Evolutionary conservation across 2,113 vertebrate genomes (phyloP).

Genomic region (Etheostoma spectabile): DNA sequence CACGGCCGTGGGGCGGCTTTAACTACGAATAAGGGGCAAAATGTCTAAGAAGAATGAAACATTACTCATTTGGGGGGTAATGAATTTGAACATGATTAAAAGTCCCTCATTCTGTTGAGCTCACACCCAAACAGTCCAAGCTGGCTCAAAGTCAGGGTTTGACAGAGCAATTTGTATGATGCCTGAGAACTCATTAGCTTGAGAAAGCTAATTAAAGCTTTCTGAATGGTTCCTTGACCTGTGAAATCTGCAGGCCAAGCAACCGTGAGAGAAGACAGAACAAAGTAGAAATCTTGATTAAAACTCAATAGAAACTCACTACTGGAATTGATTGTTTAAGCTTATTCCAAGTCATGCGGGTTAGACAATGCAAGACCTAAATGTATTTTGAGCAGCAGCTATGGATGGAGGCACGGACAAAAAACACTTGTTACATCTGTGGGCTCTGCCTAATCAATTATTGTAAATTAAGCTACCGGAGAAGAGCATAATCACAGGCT

Average conservation of each 20-base stretch:
- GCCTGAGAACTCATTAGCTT: constrained; percentile 78
- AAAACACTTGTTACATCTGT: constrained; percentile 27
- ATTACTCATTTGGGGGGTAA: constrained; percentile 71
- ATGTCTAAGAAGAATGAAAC: constrained; percentile 61
- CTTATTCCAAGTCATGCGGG: constrained; percentile 49
- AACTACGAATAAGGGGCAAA: constrained; percentile 40
- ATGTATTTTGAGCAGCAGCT: constrained; percentile 41
- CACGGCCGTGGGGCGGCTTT: constrained; percentile 29
- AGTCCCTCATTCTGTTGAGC: constrained; percentile 60
- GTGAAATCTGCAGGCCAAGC: constrained; percentile 68
- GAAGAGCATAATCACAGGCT: background rate
- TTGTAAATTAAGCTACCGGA: background rate
- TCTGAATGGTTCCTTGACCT: constrained; percentile 81
- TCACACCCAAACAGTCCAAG: constrained; percentile 70
- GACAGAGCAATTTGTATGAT: constrained; percentile 82
- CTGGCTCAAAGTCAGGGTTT: constrained; percentile 76
- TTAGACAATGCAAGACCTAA: constrained; percentile 27
- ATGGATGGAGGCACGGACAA: constrained; percentile 3
- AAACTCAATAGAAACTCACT: constrained; percentile 67
- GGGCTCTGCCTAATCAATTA: constrained; percentile 18
- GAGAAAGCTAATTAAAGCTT: constrained; percentile 80
- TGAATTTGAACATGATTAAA: constrained; percentile 79
- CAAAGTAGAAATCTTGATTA: constrained; percentile 76
- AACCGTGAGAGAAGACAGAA: constrained; percentile 69
- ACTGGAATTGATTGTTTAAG: constrained; percentile 69